Base-by-base conservation (phyloP, 2,888 invertebrate genomes). In the Temnothorax unifasciatus region DNA sequence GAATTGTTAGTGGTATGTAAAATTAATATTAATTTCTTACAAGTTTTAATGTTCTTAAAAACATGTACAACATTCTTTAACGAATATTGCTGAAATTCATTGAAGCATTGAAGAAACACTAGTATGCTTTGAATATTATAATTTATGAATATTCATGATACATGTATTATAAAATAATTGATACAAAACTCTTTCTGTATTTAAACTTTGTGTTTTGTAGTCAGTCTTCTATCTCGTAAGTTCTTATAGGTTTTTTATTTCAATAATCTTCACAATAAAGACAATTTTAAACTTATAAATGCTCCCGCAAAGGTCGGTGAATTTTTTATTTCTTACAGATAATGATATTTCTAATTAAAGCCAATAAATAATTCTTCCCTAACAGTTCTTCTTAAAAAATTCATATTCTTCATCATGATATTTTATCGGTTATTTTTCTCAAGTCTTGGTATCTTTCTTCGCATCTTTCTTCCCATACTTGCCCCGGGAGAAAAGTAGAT, bases 401-500 rank as follows among this genome's bases (percentile, higher is more conserved):
- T 54, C 5, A 50, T 18, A 50, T 50, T 52, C n/a, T 29, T 69
- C 34, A 34, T 5, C 5, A 11, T 29, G 21, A 57, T 1, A 25
- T 6, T 34, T 2, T n/a, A n/a, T 44, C n/a, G 4, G 9, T 41
- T 41, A 21, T n/a, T 69, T 69, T 34, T 13, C 6, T 6, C 8
- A 68, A 47, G 6, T 44, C 3, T 11, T 15, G 13, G 0, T 44
- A 52, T 64, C 18, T 25, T 29, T 75, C 25, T 76, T 76, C 38
- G 11, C 0, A 76, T 63, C 13, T n/a, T 74, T 59, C 18, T 59
- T 57, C 44, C 15, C 13, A n/a, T 29, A 41, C 11, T 18, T 63
- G 6, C 2, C 61, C 34, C 3, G 18, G 38, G 15, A 54, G 63
- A 76, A 41, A 77, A 77, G 52, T 13, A 54, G 64, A 59, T 13